Base-by-base conservation (phyloP, 2,113 vertebrate species). In the Engystomops pustulosus region DNA sequence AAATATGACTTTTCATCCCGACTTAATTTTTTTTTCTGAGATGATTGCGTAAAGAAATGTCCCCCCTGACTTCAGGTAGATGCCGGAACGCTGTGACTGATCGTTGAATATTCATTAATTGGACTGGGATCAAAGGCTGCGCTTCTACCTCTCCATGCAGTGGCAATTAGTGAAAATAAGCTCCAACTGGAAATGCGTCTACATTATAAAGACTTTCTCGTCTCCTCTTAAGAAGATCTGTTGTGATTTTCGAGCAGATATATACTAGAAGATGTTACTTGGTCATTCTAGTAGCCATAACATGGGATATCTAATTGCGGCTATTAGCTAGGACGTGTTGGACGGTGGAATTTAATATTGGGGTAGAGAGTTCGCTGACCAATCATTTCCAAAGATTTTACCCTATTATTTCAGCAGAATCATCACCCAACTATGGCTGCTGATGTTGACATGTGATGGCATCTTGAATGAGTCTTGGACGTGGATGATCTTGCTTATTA, bases 41-140 rank as follows among this genome's bases (percentile, higher is more conserved):
- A 58, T 34, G 18, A 77, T 14, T 32, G 51, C n/a, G 11, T 58
- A 58, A 3, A 58, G 30, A 36, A 36, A 38, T 77, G 49, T 55
- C 32, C 49, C 49, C 34, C 32, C 30, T 14, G 74, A 77, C 20
- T 38, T 36, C 51, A 77, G 74, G 74, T 77, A 77, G 74, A 77
- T 55, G 74, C 36, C 32, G 34, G 49, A 18, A 34, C 3, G 49
- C 76, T 9, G 36, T 3, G 38, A 32, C 55, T 62, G 10, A 3
- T 12, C 36, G 27, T 41, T 79, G 76, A 79, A 79, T 79, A 79
- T 79, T 79, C 76, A 79, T 62, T 23, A 44, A 12, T 15, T 45
- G 76, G 76, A 77, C 32, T 55, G 47, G 51, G 47, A 79, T 79
- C 55, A 79, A 79, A 79, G 53, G 55, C 76, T 60, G 36, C 12